phyloP scores from a whole-genome alignment of 2,888 invertebrate species.

The Diaperis boleti region DNA sequence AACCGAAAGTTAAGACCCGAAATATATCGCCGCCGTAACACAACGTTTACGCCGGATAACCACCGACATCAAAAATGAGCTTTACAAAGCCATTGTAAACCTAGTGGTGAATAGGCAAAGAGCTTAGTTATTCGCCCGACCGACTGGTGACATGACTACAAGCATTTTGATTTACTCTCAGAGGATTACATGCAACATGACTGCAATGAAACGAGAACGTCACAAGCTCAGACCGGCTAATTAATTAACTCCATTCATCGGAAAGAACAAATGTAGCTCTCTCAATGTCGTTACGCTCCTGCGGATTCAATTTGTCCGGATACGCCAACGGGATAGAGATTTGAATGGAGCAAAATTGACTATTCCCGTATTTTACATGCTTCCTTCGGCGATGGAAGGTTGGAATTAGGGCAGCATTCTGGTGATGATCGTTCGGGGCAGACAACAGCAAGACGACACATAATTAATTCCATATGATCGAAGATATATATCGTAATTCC shows the following conservation, averaged over 20 bases:
- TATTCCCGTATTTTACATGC: conserved; percentile 41
- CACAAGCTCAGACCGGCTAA: conserved; percentile 53
- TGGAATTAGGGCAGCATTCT: neutral
- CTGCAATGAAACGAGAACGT: conserved; percentile 53
- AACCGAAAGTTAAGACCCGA: no score
- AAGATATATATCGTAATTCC: no score
- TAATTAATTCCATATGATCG: no score
- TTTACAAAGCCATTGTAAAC: neutral
- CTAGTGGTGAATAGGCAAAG: neutral
- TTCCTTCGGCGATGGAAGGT: neutral
- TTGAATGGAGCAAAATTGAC: conserved; percentile 55
- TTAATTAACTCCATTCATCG: conserved; percentile 60
- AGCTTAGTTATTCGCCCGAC: conserved; percentile 37
- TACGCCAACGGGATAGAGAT: conserved; percentile 52
- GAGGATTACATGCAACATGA: conserved; percentile 55
- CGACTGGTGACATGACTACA: conserved; percentile 43
- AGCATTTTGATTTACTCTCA: conserved; percentile 49
- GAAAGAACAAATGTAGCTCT: conserved; percentile 57
- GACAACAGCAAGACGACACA: no score
- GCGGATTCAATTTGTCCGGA: conserved; percentile 58
- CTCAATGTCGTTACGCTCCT: conserved; percentile 55
- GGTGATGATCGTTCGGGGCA: no score
- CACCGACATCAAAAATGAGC: neutral
- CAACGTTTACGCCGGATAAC: no score
- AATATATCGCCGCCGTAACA: no score